Percentiles rank a stretch among this genome's conserved stretches.
Conservation (phyloP, 2,797 vertebrate species). For the Sparus aurata region DNA sequence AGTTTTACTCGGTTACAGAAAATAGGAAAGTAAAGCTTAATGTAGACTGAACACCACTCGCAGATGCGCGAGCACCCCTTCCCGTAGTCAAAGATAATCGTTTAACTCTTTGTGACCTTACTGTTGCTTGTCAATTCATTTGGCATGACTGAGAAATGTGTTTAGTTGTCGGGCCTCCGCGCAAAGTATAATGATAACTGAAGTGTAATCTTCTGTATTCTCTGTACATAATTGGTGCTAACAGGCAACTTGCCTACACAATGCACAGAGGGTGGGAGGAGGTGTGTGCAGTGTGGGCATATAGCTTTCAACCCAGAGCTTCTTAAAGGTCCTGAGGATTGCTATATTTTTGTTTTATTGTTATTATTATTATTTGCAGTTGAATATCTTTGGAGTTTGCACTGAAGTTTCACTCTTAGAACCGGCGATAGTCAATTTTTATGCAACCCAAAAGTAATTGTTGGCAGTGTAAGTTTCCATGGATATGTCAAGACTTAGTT, state of each 20-base stretch:
- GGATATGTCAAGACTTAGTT: no score
- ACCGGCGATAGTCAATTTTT: no score
- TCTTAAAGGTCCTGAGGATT: no score
- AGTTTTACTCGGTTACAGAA: background rate
- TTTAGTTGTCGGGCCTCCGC: background rate
- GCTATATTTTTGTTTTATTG: background rate
- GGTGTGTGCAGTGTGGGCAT: background rate
- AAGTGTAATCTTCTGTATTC: background rate
- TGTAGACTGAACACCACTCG: background rate
- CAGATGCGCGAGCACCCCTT: background rate
- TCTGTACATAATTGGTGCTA: background rate
- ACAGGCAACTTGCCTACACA: background rate
- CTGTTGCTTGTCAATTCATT: background rate
- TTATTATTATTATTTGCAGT: background rate
- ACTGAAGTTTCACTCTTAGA: no score
- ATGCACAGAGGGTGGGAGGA: conserved; percentile 1
- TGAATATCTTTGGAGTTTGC: background rate
- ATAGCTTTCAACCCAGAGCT: background rate
- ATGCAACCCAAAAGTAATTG: no score
- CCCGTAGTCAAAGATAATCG: background rate
- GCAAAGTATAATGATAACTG: conserved; percentile 4
- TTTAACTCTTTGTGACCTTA: background rate
- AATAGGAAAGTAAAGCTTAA: background rate
- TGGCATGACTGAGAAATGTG: background rate
- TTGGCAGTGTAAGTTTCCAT: no score